Evolutionary conservation across 2,888 invertebrate genomes (phyloP), one percentile per base, ranked within the genome.

Genomic region (Acrocyrtus sp.): DNA sequence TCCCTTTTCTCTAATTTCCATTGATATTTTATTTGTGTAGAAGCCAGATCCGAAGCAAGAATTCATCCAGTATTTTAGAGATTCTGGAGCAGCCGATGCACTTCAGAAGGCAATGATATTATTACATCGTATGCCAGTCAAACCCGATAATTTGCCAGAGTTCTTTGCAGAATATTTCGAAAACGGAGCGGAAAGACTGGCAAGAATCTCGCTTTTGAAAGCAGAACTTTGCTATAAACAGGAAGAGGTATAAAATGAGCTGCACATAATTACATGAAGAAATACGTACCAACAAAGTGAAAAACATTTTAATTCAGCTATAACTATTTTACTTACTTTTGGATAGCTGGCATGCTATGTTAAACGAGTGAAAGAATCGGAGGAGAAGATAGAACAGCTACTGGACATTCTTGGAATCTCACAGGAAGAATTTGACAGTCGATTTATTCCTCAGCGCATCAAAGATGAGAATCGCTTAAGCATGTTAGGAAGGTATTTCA

Each of bases 211-310:
- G 3, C 47, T 73, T 8, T 65, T 79, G 6, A 69, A 72, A 58
- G 79, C 79, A n/a, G 80, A 79, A 27, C 63, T 77, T 12, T 81
- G 77, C 39, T 79, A 75, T 63, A 78, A 78, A 56, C 58, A 74
- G 24, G 58, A 70, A 10, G 73, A 78, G 68, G 77, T 77, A 39
- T 17, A 29, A 1, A 19, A 6, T 27, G 27, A 27, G 17, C 19
- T n/a, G n/a, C n/a, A n/a, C n/a, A n/a, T n/a, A n/a, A n/a, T n/a
- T n/a, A n/a, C n/a, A n/a, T n/a, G n/a, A n/a, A n/a, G n/a, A n/a
- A n/a, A n/a, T n/a, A n/a, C n/a, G n/a, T n/a, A n/a, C n/a, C n/a
- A n/a, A n/a, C n/a, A n/a, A n/a, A n/a, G n/a, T n/a, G n/a, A n/a
- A n/a, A n/a, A n/a, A n/a, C n/a, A n/a, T n/a, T n/a, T n/a, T n/a